Evolutionary conservation across 2,797 vertebrate species (phyloP).

Genomic region (Sebastes iracundus): DNA sequence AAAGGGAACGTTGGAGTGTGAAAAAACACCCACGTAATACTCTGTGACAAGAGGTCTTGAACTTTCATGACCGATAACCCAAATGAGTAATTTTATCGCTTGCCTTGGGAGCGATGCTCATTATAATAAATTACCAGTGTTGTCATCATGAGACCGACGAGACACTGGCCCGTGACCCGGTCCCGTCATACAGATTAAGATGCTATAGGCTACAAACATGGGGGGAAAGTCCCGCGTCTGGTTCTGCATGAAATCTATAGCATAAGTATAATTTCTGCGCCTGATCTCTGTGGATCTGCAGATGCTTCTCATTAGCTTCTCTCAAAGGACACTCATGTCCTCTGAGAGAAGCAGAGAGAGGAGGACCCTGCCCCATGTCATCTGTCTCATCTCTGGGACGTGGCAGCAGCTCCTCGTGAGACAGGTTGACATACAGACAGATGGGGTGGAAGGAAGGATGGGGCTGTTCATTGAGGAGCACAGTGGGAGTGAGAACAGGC

Average conservation of each 20-base stretch:
- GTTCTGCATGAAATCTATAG: neutral
- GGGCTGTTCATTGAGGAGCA: constrained; percentile 57
- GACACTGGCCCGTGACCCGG: neutral
- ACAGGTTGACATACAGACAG: constrained; percentile 51
- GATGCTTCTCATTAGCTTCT: constrained; percentile 34
- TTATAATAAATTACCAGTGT: constrained; percentile 34
- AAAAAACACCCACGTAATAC: neutral
- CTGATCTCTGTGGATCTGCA: constrained; percentile 12
- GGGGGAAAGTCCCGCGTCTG: neutral
- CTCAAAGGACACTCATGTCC: constrained; percentile 22
- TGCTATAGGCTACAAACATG: neutral
- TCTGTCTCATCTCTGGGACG: constrained; percentile 44
- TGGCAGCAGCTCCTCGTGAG: constrained; percentile 50
- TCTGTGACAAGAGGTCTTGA: constrained; percentile 20
- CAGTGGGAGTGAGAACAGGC: constrained; percentile 49
- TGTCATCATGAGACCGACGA: constrained; percentile 1
- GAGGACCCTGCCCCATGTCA: constrained; percentile 27
- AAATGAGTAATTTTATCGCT: constrained; percentile 22
- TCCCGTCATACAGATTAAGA: constrained; percentile 8
- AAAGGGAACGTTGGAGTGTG: neutral
- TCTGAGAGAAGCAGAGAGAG: constrained; percentile 21
- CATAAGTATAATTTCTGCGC: neutral
- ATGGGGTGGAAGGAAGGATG: constrained; percentile 16
- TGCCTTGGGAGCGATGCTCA: constrained; percentile 2
- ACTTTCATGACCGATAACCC: constrained; percentile 23